Evolutionary conservation across 1,140 invertebrate species (phyloP), one percentile per base, ranked within the genome.

Genomic region (Platorchestia sp.): DNA sequence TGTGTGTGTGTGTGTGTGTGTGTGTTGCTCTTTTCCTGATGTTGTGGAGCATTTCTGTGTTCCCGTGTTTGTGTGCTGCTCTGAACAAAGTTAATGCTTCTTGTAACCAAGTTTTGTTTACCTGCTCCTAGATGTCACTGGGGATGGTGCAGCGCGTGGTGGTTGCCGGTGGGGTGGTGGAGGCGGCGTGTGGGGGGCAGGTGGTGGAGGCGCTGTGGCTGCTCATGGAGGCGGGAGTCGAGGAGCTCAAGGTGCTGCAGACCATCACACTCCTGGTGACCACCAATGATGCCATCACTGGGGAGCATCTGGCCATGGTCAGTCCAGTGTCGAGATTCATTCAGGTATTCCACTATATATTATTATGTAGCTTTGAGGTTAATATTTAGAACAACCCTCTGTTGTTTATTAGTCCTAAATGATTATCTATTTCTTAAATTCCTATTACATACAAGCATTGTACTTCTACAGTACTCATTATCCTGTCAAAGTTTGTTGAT

Each of bases 171-270:
- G 97, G 97, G 91, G 97, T 99, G 91, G 98, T 99, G 97, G 98
- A 98, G 96, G 98, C 99, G 97, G 99, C 99, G 95, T 96, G 96
- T 96, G 99, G 99, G 0, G 97, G 98, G 86, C 99, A 98, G 97
- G 98, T 99, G 44, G 99, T 99, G 5, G 98, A 99, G 97, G 99
- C 99, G 96, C 97, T 99, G 59, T 99, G 99, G 98, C 98, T 98
- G 96, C 97, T 99, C 22, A 99, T 99, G 98, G 99, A 99, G 97
- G 97, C 98, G 51, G 98, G 98, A 10, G 98, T 98, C 51, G 98
- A 99, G 97, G 99, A 99, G 97, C 98, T 99, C 36, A 99, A 99
- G 98, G 98, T 99, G 95, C 97, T 99, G 95, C 99, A 99, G 97
- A 99, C 99, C 45, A 98, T 99, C 27, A 99, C 99, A 22, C 97